Evolutionary conservation across 1,140 invertebrate genomes (phyloP), one percentile per base, ranked within the genome.

Genomic region (Eciton burchellii): DNA sequence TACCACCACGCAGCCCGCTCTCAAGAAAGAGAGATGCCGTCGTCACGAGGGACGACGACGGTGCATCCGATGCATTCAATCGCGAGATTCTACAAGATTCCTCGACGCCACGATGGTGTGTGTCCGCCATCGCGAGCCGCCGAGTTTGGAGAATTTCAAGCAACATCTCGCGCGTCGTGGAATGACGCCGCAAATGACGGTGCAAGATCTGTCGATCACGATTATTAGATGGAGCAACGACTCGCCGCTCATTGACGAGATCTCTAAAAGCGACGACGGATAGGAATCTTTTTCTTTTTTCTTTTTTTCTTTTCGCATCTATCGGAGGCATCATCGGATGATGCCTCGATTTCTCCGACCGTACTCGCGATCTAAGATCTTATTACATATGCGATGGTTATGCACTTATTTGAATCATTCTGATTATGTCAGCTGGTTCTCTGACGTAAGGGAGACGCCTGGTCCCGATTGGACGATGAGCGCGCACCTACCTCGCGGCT

Each of bases 341-440:
- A n/a, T n/a, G n/a, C n/a, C n/a, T n/a, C 12, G 5, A 41, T 21
- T 14, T 11, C 26, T 4, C 21, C 29, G 6, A 24, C 62, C 11
- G n/a, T 35, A 41, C 16, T 29, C 43, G 49, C 16, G 41, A n/a
- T n/a, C 47, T 47, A 21, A 56, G 63, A 79, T 70, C 43, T 79
- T 68, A 70, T 79, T 79, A 79, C 63, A 49, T 70, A 49, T 12
- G 35, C 74, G 47, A 35, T 77, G 47, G 66, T 43, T 47, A 21
- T 82, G 63, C 57, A 66, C 66, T 49, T 79, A 79, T 86, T 87
- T 74, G 66, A 86, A 83, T 83, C 60, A 66, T 85, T 79, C 79
- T 21, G 81, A 45, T 86, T 83, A 83, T 86, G 74, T 87, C 86
- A 87, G 86, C 86, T 86, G 86, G 70, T 47, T 29, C 14, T 59